phyloP scores from a whole-genome alignment of 1,140 invertebrate genomes.

The Bathynomus jamesi region DNA sequence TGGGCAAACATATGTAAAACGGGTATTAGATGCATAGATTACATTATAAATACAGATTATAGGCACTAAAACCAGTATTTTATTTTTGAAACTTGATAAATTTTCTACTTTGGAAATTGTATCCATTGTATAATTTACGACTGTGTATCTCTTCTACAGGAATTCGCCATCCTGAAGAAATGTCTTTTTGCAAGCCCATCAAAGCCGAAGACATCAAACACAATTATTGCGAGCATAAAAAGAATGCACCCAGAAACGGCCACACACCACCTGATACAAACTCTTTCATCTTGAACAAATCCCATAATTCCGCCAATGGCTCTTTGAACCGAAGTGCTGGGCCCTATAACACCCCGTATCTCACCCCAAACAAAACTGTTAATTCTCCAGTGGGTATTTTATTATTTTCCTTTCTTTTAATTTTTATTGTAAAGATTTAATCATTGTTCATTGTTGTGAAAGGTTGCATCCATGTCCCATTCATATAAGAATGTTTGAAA shows the following conservation, averaged over 20 bases:
- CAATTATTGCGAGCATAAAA: conserved; percentile 55
- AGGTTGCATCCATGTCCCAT: too few relatives aligned
- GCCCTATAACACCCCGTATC: background rate
- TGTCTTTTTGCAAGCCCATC: conserved; percentile 87
- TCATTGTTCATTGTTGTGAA: too few relatives aligned
- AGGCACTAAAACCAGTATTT: too few relatives aligned
- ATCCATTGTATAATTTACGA: background rate
- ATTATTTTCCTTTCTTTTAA: conserved; percentile 25
- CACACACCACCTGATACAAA: conserved; percentile 66
- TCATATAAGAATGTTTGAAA: too few relatives aligned
- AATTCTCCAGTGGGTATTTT: background rate
- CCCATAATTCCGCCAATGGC: conserved; percentile 33
- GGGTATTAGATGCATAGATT: too few relatives aligned
- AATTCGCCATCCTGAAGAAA: conserved; percentile 83
- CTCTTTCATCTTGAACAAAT: conserved; percentile 58
- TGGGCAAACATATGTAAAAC: background rate
- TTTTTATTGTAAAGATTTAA: too few relatives aligned
- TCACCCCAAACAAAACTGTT: background rate
- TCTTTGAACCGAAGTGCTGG: conserved; percentile 23
- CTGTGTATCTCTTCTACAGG: background rate
- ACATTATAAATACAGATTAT: too few relatives aligned
- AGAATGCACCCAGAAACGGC: background rate
- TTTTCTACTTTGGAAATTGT: conserved; percentile 7
- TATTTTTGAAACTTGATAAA: conserved; percentile 3
- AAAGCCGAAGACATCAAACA: conserved; percentile 74